Percentiles rank a stretch among this genome's conserved stretches.
Conservation (phyloP, 2,797 vertebrate genomes). For the Xyrichtys novacula region DNA sequence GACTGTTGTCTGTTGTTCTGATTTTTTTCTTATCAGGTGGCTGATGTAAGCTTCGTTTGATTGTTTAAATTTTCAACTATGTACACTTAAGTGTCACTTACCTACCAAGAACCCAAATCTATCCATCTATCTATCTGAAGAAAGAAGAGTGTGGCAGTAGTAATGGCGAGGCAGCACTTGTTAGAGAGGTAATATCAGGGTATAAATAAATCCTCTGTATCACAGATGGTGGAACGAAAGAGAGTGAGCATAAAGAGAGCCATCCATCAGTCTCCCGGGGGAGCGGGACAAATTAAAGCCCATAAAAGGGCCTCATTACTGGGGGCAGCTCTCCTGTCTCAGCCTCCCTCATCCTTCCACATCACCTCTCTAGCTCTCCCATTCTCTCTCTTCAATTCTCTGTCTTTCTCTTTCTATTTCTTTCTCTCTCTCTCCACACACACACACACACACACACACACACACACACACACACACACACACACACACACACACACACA, state of each 20-base stretch:
- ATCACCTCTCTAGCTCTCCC: conserved; percentile 73
- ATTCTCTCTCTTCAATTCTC: conserved; percentile 43
- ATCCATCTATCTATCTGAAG: conserved; percentile 36
- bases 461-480: conserved; percentile 41
- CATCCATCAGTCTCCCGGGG: conserved; percentile 84
- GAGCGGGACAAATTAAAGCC: conserved; percentile 85
- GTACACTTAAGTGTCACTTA: no score
- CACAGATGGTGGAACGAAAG: conserved; percentile 83
- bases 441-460: conserved; percentile 41
- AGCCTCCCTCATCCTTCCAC: conserved; percentile 78
- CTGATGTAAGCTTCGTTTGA: neutral
- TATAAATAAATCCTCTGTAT: conserved; percentile 84
- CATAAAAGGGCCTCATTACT: conserved; percentile 87
- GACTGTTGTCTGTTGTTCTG: conserved; percentile 18
- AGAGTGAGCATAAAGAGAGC: conserved; percentile 83
- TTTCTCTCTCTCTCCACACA: neutral
- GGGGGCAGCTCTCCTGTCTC: conserved; percentile 80
- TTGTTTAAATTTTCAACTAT: conserved; percentile 31
- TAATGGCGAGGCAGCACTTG: conserved; percentile 80
- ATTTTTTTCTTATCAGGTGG: neutral
- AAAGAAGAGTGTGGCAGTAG: conserved; percentile 46
- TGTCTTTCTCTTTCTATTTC: conserved; percentile 26
- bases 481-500: conserved; percentile 24
- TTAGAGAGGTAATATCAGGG: conserved; percentile 85
- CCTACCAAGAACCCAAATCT: no score